A percentile compares a stretch with the other conserved stretches of the same genome.
Evolutionary conservation across 1,140 invertebrate genomes (phyloP).

Genomic region (Pseudomyrmex flavicornis): DNA sequence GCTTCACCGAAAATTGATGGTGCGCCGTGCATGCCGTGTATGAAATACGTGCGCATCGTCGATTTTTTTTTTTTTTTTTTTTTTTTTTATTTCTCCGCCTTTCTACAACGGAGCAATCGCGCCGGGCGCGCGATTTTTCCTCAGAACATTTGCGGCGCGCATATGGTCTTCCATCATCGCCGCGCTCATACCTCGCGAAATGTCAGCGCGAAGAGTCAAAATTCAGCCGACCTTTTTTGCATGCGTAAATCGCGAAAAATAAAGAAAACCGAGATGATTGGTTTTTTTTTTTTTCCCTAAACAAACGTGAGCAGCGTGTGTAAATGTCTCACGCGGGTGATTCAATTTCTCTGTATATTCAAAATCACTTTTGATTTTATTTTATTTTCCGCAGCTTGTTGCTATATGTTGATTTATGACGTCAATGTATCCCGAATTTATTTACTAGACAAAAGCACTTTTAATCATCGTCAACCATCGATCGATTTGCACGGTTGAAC

Average conservation of each 20-base stretch:
- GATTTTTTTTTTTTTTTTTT: conserved; percentile 56
- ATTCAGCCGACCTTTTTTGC: conserved; percentile 63
- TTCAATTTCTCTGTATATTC: too few species aligned
- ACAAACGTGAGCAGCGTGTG: too few species aligned
- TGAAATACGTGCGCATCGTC: conserved; percentile 74
- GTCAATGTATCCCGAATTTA: too few species aligned
- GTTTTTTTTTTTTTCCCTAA: neutral
- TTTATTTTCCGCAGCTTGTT: too few species aligned
- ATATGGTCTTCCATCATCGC: conserved; percentile 29
- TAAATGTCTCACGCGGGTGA: too few species aligned
- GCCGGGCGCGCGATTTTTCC: conserved; percentile 64
- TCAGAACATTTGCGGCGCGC: conserved; percentile 60
- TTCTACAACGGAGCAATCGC: conserved; percentile 50
- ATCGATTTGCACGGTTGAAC: neutral
- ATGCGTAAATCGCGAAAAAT: neutral
- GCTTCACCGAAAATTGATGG: conserved; percentile 82
- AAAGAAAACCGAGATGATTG: neutral
- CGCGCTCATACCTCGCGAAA: neutral
- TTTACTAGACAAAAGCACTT: too few species aligned
- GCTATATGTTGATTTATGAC: too few species aligned
- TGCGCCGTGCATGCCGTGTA: conserved; percentile 67
- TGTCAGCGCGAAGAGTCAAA: conserved; percentile 47
- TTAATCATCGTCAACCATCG: neutral
- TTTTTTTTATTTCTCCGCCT: conserved; percentile 43
- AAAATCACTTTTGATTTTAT: too few species aligned